phyloP scores from a whole-genome alignment of 1,140 invertebrate genomes.

The Anadara kagoshimensis region DNA sequence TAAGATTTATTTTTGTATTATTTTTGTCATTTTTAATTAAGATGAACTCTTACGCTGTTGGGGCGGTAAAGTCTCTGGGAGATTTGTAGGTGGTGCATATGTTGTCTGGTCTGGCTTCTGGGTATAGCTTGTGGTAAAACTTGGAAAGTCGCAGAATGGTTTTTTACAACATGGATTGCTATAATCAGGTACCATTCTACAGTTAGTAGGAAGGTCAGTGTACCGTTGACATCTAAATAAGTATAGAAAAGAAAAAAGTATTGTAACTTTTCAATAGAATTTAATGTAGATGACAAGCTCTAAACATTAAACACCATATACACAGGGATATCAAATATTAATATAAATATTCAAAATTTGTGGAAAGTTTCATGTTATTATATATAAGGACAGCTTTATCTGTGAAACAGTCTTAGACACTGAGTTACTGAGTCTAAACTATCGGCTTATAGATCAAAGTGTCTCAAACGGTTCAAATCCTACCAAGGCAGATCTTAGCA shows the following conservation, averaged over 20 bases:
- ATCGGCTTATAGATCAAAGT: no score
- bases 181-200: slow-evolving; percentile 45
- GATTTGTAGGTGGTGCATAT: slow-evolving; percentile 20
- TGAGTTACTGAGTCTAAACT: no score
- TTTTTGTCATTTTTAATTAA: background rate
- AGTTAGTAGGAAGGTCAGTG: slow-evolving; percentile 32
- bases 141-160: slow-evolving; percentile 33
- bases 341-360: no score
- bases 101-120: background rate
- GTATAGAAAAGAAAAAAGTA: background rate
- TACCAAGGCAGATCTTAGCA: no score
- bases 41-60: slow-evolving; percentile 29
- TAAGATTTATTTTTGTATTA: background rate
- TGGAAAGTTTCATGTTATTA: no score
- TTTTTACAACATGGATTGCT: slow-evolving; percentile 50
- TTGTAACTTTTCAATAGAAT: no score
- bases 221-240: slow-evolving; percentile 43
- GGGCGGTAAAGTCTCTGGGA: slow-evolving; percentile 21
- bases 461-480: no score
- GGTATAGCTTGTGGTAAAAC: slow-evolving; percentile 6
- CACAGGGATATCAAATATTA: no score
- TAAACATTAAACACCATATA: no score
- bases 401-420: no score
- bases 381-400: no score
- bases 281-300: no score